Percentiles rank a stretch among this genome's conserved stretches.
phyloP scores from a whole-genome alignment of 2,888 invertebrate genomes.

The Mesorhabditis sp. region DNA sequence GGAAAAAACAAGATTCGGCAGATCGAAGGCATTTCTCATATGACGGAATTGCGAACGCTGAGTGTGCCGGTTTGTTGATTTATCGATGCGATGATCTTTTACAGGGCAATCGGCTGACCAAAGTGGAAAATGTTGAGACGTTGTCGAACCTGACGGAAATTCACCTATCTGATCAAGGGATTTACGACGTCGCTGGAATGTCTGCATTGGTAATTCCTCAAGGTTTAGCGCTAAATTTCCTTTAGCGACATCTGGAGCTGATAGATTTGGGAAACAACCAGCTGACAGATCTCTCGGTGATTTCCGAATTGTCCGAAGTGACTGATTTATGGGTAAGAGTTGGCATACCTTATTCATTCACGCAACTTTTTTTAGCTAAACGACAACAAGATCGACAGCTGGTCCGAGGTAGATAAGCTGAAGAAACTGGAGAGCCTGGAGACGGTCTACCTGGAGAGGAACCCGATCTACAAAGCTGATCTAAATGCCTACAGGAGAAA shows the following conservation, averaged over 20 bases:
- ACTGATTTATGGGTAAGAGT: slow-evolving; percentile 87
- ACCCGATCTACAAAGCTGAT: slow-evolving; percentile 66
- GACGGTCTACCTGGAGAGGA: slow-evolving; percentile 89
- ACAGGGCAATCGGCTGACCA: slow-evolving; percentile 78
- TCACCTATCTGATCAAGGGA: slow-evolving; percentile 89
- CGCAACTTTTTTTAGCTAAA: slow-evolving; percentile 72
- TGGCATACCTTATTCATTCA: slow-evolving; percentile 7
- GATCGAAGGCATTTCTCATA: slow-evolving; percentile 78
- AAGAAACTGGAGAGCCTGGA: slow-evolving; percentile 61
- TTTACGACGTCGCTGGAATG: slow-evolving; percentile 74
- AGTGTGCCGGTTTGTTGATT: slow-evolving; percentile 82
- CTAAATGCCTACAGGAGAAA: slow-evolving; percentile 66
- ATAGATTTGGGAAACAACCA: slow-evolving; percentile 85
- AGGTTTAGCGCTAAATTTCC: background rate
- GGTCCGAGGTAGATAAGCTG: slow-evolving; percentile 77
- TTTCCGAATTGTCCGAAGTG: slow-evolving; percentile 73
- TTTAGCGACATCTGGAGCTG: slow-evolving; percentile 69
- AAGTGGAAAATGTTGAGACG: slow-evolving; percentile 79
- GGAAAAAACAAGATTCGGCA: slow-evolving; percentile 88
- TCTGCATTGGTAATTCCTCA: slow-evolving; percentile 65
- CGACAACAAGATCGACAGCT: slow-evolving; percentile 80
- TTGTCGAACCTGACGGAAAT: slow-evolving; percentile 77
- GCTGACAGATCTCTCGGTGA: slow-evolving; percentile 75
- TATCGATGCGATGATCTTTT: slow-evolving; percentile 16
- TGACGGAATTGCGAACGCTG: slow-evolving; percentile 74